Evolutionary conservation across 2,888 invertebrate species (phyloP), one percentile per base, ranked within the genome.

Genomic region (Dicranocentrus wangi): DNA sequence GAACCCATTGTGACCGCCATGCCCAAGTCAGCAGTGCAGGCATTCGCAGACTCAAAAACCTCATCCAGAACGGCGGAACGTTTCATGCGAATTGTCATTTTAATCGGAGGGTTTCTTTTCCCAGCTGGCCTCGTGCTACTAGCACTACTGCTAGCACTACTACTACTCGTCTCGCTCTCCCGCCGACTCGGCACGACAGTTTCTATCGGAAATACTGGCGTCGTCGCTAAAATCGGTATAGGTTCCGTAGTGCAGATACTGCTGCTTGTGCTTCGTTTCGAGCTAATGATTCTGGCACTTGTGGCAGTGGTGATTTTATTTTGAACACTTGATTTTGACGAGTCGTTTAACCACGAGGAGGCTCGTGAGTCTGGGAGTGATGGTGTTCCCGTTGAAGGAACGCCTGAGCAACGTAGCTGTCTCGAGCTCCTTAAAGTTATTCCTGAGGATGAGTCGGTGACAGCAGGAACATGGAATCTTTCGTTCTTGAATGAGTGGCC

Each of bases 61-160:
- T 96, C 95, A 87, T 96, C 95, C 63, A 95, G 89, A 72, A 94
- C 93, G 1, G 95, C 95, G 84, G 95, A 95, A 32, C 95, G 92
- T 88, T 96, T 96, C 91, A 96, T 94, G 3, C 95, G 92, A 80
- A 96, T 89, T 5, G 95, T 95, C 82, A 96, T 88, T 3, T 83
- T 53, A 10, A 85, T 81, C 15, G 84, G 84, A 5, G 66, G 79
- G 39, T 21, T 42, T 70, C 58, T 58, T 39, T 39, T 66, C 43
- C 19, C n/a, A 39, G 60, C 60, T 39, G 66, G 63, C 28, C 61
- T 39, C 39, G 58, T 65, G 25, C 79, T 69, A 21, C 63, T 78
- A 17, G 27, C 19, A 68, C 27, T 42, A 43, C 43, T 78, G 72
- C 70, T 81, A 1, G 72, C 58, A 42, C 80, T 76, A 53, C 78